Conservation (phyloP, 2,797 vertebrate species). For the Columba guinea region DNA sequence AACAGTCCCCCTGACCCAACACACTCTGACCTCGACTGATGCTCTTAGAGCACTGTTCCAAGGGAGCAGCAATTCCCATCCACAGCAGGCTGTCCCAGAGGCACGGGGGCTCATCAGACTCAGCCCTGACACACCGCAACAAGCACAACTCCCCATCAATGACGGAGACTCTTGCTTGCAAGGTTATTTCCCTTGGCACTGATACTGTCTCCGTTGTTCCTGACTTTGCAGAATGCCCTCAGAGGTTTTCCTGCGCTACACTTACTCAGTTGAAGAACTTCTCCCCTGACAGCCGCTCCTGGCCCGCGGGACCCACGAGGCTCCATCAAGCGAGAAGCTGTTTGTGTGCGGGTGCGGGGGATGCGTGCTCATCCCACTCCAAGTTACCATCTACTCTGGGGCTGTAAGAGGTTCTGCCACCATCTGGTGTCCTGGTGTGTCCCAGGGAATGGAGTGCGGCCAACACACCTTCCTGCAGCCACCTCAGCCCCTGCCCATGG, state of each 20-base stretch:
- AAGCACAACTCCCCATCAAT: accelerated
- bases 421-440: neutral
- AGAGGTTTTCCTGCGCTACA: neutral
- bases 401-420: neutral
- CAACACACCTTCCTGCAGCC: neutral
- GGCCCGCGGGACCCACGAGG: neutral
- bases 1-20: neutral
- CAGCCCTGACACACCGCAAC: accelerated
- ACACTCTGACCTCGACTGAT: neutral
- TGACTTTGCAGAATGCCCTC: neutral
- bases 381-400: neutral
- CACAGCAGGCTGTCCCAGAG: accelerated
- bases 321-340: neutral
- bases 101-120: accelerated
- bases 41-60: neutral
- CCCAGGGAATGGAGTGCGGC: neutral
- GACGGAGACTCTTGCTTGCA: accelerated
- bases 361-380: neutral
- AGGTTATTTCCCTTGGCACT: neutral
- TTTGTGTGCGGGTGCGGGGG: neutral
- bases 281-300: accelerated
- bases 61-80: neutral
- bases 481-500: accelerated
- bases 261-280: neutral
- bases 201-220: neutral